Conservation (phyloP, 2,797 vertebrate genomes). For the Argya squamiceps region DNA sequence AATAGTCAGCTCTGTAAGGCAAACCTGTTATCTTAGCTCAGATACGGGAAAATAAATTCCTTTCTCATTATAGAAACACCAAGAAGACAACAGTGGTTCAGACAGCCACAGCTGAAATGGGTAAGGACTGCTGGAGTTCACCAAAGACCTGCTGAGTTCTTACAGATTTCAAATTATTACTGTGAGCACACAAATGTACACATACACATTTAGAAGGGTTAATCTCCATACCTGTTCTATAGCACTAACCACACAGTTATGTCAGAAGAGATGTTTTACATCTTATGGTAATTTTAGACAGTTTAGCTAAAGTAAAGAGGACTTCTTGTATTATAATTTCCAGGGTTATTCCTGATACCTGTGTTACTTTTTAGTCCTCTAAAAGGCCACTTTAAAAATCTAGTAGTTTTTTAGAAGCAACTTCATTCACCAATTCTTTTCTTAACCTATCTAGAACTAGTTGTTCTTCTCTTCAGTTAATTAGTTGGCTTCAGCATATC, state of each 20-base stretch:
- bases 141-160: not conserved
- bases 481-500: not conserved
- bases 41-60: not conserved
- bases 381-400: not conserved
- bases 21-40: conserved; percentile 15
- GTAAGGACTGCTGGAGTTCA: not conserved
- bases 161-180: not conserved
- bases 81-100: not conserved
- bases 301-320: not conserved
- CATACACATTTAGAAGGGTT: not conserved
- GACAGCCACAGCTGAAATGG: not conserved
- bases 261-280: not conserved
- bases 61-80: not conserved
- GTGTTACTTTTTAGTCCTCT: not conserved
- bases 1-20: not conserved
- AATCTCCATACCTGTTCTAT: not conserved
- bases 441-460: not conserved
- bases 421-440: not conserved
- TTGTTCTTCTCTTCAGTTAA: not conserved
- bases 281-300: not conserved
- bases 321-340: not conserved
- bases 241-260: not conserved
- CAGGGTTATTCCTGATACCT: not conserved
- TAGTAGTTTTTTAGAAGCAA: not conserved
- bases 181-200: not conserved